Base-by-base conservation (phyloP, 2,888 invertebrate genomes). In the Gryllus longicercus region DNA sequence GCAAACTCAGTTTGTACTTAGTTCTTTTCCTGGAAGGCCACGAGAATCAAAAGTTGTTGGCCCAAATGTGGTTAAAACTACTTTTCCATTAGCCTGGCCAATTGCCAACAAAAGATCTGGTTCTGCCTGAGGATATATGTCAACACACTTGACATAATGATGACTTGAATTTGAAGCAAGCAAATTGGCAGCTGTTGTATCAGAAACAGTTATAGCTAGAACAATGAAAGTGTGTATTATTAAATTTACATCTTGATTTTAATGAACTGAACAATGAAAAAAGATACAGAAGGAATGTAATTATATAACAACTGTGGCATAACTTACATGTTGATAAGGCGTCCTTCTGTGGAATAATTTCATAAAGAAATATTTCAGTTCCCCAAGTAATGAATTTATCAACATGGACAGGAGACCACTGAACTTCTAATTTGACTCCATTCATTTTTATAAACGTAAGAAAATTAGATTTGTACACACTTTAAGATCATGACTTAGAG, bases 381-480 rank as follows among this genome's bases (percentile, higher is more conserved):
- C 96, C 95, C 94, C 96, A 96, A 78, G 96, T 93, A 83, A 97
- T 92, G 86, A 97, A 97, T 86, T 94, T 95, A 85, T 96, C 92
- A 2, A 89, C 88, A 83, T 91, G 89, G 80, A 92, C 91, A 1
- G 96, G 96, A 51, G 96, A 95, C 97, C 97, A 97, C 85, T 93
- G 91, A 63, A 96, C 91, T 85, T 97, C 96, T 83, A 94, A 89
- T 87, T 93, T 91, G 78, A 90, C 89, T 80, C 90, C 89, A 84
- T 88, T 89, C 89, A 91, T 93, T 82, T 82, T 38, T 38, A 38
- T 38, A 38, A 38, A 38, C 38, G 38, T 38, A 38, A 38, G 5
- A 8, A 38, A 38, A 38, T 38, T 38, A 8, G 4, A 38, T 38
- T 38, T 38, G 8, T 38, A 38, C 38, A 38, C 38, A 38, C 38